These are phyloP conservation scores for Chaetops frenatus DNA, from an alignment of 2,113 vertebrate genomes.

Conservation along the genomic window DNA sequence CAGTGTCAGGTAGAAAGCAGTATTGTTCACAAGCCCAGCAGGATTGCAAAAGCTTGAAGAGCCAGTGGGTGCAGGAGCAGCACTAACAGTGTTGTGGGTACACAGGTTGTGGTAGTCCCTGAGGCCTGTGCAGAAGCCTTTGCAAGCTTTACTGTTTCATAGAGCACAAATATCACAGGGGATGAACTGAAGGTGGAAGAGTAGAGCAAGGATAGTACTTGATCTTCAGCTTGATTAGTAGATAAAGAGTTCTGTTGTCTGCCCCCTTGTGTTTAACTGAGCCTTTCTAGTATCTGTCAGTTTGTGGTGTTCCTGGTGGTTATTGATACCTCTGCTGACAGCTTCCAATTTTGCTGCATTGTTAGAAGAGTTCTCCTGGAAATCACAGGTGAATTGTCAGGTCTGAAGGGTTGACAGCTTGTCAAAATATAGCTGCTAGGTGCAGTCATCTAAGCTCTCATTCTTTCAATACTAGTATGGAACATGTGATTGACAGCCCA, in stretches of 20 bases:
- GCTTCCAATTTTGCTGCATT: neutral
- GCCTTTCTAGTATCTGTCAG: neutral
- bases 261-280: neutral
- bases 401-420: constrained; percentile 4
- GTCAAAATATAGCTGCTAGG: constrained; percentile 1
- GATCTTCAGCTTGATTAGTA: neutral
- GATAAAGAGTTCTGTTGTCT: neutral
- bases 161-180: neutral
- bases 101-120: neutral
- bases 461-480: neutral
- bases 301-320: neutral
- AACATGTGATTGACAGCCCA: neutral
- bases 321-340: neutral
- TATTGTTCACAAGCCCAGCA: neutral
- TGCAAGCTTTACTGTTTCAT: neutral
- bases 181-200: neutral
- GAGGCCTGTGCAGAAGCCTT: neutral
- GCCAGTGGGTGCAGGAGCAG: neutral
- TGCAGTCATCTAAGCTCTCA: neutral
- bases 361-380: neutral
- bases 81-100: fast-evolving
- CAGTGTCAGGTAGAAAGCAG: neutral
- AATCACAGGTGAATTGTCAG: neutral
- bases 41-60: neutral
- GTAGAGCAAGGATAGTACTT: neutral